Evolutionary conservation across 2,113 vertebrate genomes (phyloP).

Genomic region (Coptodon rendalli): DNA sequence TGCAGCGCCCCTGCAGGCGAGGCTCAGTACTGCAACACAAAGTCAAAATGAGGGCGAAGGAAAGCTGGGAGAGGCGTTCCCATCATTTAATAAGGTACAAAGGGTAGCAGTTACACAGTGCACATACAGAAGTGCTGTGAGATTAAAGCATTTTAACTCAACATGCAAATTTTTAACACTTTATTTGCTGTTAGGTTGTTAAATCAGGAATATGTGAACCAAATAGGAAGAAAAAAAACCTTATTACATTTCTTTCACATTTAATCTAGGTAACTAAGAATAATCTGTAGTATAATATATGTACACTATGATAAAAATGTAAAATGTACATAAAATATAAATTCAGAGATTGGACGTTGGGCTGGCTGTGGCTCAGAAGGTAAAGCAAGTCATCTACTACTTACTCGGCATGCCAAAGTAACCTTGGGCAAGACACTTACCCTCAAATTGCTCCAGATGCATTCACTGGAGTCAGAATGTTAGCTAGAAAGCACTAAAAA

Average conservation of each 20-base stretch:
- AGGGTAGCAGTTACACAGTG: not conserved
- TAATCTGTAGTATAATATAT: not conserved
- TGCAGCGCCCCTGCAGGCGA: not conserved
- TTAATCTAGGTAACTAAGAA: not conserved
- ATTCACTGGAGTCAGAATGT: not conserved
- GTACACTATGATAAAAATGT: not conserved
- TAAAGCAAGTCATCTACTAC: not conserved
- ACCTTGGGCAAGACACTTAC: not conserved
- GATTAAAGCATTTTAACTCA: not conserved
- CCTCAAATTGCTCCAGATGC: not conserved
- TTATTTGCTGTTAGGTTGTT: not conserved
- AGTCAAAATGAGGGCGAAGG: not conserved
- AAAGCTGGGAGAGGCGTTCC: not conserved
- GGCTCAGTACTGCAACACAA: not conserved
- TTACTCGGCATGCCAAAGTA: not conserved
- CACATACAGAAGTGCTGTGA: not conserved
- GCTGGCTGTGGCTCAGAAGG: not conserved
- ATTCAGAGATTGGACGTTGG: not conserved
- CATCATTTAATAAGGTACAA: not conserved
- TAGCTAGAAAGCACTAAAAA: not conserved
- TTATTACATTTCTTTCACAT: not conserved
- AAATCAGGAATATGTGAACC: not conserved
- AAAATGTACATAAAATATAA: not conserved
- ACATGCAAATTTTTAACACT: not conserved
- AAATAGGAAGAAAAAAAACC: not conserved